These are phyloP conservation scores for Myathropa florea DNA, from an alignment of 2,888 invertebrate genomes.

Conservation along the genomic window DNA sequence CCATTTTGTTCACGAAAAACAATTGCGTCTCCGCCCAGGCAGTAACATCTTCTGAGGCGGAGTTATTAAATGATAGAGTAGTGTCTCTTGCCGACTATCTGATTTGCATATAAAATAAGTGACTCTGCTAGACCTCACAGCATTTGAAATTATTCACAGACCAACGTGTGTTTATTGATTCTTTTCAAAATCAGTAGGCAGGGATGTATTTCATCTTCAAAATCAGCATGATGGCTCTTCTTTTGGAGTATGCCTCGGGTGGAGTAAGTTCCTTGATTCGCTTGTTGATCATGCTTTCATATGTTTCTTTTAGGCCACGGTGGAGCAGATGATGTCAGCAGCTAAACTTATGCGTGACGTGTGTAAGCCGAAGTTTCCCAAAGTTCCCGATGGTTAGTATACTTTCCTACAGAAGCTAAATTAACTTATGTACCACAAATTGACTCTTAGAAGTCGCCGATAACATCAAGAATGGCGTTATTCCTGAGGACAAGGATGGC, in stretches of 20 bases:
- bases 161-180: background rate
- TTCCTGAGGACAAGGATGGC: slow-evolving; percentile 77
- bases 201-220: background rate
- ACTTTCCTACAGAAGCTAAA: background rate
- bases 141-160: slow-evolving; percentile 24
- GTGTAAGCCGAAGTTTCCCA: slow-evolving; percentile 84
- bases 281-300: background rate
- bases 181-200: too few species aligned
- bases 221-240: background rate
- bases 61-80: slow-evolving; percentile 21
- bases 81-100: background rate
- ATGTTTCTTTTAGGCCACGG: slow-evolving; percentile 75
- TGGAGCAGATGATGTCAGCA: slow-evolving; percentile 85
- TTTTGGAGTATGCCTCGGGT: slow-evolving; percentile 32
- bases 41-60: slow-evolving; percentile 23
- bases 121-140: background rate
- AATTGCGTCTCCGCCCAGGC: slow-evolving; percentile 29
- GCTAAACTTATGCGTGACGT: slow-evolving; percentile 84
- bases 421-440: background rate
- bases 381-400: slow-evolving; percentile 72
- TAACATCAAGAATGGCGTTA: slow-evolving; percentile 74
- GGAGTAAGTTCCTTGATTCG: slow-evolving; percentile 24
- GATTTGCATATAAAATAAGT: slow-evolving; percentile 42
- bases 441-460: slow-evolving; percentile 74
- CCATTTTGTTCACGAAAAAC: slow-evolving; percentile 7